A percentile compares a stretch with the other conserved stretches of the same genome.
These are phyloP conservation scores for Sphaeridia pumilis DNA, from an alignment of 2,888 invertebrate genomes.

Conservation along the genomic window DNA sequence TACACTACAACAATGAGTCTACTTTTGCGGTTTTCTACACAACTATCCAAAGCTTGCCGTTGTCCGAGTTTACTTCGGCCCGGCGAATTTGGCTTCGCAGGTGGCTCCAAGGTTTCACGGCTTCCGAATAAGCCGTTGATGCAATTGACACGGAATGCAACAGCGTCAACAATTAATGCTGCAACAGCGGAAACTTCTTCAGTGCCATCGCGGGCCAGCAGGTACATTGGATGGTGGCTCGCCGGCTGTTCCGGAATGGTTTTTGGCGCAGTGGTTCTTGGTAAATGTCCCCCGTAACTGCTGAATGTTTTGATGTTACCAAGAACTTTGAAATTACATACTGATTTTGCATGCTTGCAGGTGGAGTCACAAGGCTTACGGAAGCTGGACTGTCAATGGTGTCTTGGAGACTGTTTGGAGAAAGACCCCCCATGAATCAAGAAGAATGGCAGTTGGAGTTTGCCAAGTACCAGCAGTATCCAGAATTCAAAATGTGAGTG, in stretches of 20 bases:
- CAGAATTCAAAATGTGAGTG: slow-evolving; percentile 93
- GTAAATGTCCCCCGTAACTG: no score
- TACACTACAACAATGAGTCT: no score
- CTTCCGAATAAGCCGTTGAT: no score
- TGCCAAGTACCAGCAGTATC: slow-evolving; percentile 80
- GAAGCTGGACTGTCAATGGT: slow-evolving; percentile 99
- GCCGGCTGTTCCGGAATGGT: slow-evolving; percentile 93
- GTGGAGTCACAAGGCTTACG: slow-evolving; percentile 79
- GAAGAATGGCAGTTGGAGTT: slow-evolving; percentile 84
- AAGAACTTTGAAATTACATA: no score
- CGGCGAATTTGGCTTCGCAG: no score
- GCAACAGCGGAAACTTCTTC: no score
- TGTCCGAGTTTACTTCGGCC: no score
- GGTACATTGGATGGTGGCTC: slow-evolving; percentile 77
- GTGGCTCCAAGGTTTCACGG: no score
- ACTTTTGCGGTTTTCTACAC: no score
- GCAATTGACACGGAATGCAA: no score
- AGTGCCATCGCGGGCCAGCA: slow-evolving; percentile 18
- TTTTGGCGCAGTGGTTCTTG: slow-evolving; percentile 86
- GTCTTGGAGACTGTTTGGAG: slow-evolving; percentile 84
- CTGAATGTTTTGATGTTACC: no score
- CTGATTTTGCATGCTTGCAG: slow-evolving; percentile 45
- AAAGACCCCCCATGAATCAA: slow-evolving; percentile 67
- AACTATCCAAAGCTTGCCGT: no score
- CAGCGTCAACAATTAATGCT: not conserved